Percentiles rank a stretch among this genome's conserved stretches.
Evolutionary conservation across 2,888 invertebrate species (phyloP).

Genomic region (Campoplex nolae): DNA sequence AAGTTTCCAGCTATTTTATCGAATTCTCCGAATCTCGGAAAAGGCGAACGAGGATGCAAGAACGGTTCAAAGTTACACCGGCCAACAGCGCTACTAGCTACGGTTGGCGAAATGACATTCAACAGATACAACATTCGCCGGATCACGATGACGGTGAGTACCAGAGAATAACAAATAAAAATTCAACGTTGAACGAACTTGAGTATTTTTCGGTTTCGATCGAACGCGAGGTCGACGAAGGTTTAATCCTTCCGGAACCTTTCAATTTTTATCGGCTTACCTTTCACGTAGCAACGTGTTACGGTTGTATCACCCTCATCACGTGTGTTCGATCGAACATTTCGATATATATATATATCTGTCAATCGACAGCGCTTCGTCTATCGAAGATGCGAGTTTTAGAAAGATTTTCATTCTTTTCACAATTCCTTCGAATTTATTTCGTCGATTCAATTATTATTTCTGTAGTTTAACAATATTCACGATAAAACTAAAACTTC

Average conservation of each 20-base stretch:
- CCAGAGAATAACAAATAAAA: neutral
- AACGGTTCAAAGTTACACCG: slow-evolving; percentile 81
- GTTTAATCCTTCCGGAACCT: slow-evolving; percentile 19
- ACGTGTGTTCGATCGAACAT: slow-evolving; percentile 48
- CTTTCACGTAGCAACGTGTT: slow-evolving; percentile 14
- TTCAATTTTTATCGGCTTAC: slow-evolving; percentile 41
- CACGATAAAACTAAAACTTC: neutral
- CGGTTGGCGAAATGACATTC: slow-evolving; percentile 71
- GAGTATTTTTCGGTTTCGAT: neutral
- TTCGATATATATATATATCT: neutral
- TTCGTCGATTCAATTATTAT: neutral
- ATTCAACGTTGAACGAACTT: neutral
- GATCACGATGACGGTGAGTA: slow-evolving; percentile 77
- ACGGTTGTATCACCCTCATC: slow-evolving; percentile 36
- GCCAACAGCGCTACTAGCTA: slow-evolving; percentile 73
- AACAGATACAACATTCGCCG: slow-evolving; percentile 69
- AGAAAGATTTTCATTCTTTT: neutral
- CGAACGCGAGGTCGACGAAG: neutral
- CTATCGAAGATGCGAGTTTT: neutral
- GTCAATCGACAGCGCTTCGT: too few relatives aligned
- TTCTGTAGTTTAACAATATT: too few relatives aligned
- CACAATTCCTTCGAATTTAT: neutral
- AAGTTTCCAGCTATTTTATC: neutral
- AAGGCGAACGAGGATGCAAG: slow-evolving; percentile 72
- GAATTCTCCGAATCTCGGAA: neutral